Conservation (phyloP, 2,888 invertebrate genomes). For the Lasioglossum lativentre region DNA sequence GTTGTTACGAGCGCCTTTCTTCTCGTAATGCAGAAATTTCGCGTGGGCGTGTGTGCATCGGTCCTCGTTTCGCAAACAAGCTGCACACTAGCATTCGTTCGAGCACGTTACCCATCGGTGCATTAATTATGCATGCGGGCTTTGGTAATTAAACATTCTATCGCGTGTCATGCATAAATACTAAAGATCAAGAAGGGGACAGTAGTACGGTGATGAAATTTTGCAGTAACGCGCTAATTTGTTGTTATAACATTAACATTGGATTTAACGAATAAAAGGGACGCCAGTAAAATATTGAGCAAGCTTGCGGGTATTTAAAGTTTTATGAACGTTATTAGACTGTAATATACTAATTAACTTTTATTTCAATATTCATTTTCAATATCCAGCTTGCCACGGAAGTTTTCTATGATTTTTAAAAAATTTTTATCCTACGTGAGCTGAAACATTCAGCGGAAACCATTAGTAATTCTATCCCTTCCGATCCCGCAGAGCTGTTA, state of each 20-base stretch:
- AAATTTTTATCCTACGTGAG: background rate
- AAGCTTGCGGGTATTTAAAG: too few relatives aligned
- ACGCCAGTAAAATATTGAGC: background rate
- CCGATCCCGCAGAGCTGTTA: background rate
- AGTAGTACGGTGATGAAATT: background rate
- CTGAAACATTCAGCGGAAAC: background rate
- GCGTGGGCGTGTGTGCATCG: background rate
- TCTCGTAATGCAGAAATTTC: background rate
- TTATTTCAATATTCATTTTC: background rate
- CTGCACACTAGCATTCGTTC: background rate
- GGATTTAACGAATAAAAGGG: background rate
- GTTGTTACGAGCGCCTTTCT: background rate
- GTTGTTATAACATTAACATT: background rate
- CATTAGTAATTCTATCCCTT: background rate
- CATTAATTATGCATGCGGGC: background rate
- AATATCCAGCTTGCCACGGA: background rate
- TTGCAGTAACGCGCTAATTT: background rate
- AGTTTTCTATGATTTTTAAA: background rate
- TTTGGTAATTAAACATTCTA: background rate
- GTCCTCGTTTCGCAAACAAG: background rate
- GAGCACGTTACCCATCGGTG: background rate
- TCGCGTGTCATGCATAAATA: background rate
- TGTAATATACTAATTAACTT: background rate
- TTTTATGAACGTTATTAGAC: background rate
- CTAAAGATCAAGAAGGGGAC: background rate